Percentiles rank a stretch among this genome's conserved stretches.
Evolutionary conservation across 2,113 vertebrate genomes (phyloP).

Genomic region (Steatornis caripensis): DNA sequence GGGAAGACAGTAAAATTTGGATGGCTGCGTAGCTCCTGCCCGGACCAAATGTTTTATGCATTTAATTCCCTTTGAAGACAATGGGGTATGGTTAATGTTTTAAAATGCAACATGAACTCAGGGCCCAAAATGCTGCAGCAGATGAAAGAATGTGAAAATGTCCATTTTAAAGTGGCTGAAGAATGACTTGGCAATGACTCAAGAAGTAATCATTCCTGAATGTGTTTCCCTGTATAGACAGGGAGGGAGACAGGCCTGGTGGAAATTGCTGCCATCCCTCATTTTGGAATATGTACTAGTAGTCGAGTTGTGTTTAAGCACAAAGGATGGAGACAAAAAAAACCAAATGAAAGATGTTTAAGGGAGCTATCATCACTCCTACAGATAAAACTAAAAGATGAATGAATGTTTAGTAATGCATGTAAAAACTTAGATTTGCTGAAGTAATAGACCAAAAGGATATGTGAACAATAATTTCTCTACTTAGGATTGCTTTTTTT

Average conservation of each 20-base stretch:
- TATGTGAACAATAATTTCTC: neutral
- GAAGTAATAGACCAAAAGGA: neutral
- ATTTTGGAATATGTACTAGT: neutral
- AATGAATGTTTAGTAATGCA: neutral
- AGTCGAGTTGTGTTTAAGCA: neutral
- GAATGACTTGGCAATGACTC: neutral
- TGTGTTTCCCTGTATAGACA: neutral
- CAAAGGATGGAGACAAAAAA: neutral
- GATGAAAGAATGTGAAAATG: neutral
- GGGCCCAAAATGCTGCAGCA: neutral
- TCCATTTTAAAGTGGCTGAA: neutral
- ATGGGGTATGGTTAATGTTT: neutral
- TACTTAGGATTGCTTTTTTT: neutral
- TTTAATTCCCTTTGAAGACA: neutral
- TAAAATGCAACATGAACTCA: neutral
- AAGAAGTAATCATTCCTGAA: neutral
- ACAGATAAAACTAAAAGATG: neutral
- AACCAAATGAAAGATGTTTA: neutral
- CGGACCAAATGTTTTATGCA: neutral
- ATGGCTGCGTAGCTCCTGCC: neutral
- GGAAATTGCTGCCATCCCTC: neutral
- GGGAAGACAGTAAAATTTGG: neutral
- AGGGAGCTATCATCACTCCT: neutral
- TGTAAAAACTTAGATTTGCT: neutral
- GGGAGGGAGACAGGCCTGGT: neutral